Evolutionary conservation across 2,113 vertebrate species (phyloP), one percentile per base, ranked within the genome.

Genomic region (Gopherus flavomarginatus): DNA sequence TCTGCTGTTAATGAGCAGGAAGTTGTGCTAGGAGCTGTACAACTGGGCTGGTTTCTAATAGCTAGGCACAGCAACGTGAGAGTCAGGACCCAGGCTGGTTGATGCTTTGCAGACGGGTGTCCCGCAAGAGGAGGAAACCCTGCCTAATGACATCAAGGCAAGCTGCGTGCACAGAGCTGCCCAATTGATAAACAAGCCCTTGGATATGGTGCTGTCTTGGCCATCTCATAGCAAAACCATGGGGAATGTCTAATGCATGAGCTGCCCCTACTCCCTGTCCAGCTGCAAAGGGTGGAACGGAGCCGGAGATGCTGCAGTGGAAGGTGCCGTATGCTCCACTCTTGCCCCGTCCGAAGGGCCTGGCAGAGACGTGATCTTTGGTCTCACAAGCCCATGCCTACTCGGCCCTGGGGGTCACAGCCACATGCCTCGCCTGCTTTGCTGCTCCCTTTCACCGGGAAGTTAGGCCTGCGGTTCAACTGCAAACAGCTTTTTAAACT

Each of bases 131-230:
- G 35, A 35, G 47, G 47, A 8, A 14, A 1, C 12, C 0, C 9
- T 52, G 35, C 8, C 42, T 16, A 44, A 52, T 13, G 83, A 77
- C 11, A 16, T 2, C 0, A 4, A 47, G 82, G 72, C 1, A 6
- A n/a, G 11, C 2, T 21, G 29, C 35, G 42, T 44, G 0, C 1
- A 4, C 79, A 57, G 47, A 29, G 10, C 0, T 5, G 69, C 8
- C 17, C 17, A 21, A n/a, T 69, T 17, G 11, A 11, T 69, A n/a
- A n/a, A n/a, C 87, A 3, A 17, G 27, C 27, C 9, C 35, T 69
- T 24, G 7, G 52, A 29, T 9, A 1, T 0, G 52, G 29, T 42
- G 42, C 42, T 42, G 42, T 42, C 42, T 42, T 42, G 42, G 42
- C 42, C 42, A 42, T 42, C 42, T 42, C 42, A 42, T 42, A 42